A percentile compares a stretch with the other conserved stretches of the same genome.
phyloP scores from a whole-genome alignment of 2,797 vertebrate species.

The Channallabes apus region DNA sequence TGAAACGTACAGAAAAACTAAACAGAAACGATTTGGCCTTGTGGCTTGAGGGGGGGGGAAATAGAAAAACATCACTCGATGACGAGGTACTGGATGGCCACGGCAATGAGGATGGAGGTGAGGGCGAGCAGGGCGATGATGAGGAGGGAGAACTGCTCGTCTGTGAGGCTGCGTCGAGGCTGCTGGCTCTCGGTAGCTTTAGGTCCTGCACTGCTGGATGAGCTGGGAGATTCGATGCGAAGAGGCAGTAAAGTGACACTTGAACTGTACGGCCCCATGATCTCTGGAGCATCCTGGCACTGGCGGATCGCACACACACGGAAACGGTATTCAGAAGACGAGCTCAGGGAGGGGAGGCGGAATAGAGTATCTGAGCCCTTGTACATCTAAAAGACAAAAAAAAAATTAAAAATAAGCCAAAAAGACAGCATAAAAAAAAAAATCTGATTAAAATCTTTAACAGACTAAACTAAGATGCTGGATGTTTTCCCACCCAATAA shows the following conservation, averaged over 20 bases:
- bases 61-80: conserved; percentile 82
- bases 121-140: conserved; percentile 93
- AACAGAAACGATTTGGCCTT: conserved; percentile 60
- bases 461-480: neutral
- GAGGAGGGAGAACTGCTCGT: conserved; percentile 94
- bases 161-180: conserved; percentile 82
- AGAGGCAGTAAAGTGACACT: conserved; percentile 87
- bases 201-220: conserved; percentile 66
- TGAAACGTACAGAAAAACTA: conserved; percentile 54
- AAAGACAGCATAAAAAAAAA: neutral
- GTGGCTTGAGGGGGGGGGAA: conserved; percentile 58
- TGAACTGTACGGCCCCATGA: conserved; percentile 88
- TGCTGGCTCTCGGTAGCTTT: conserved; percentile 74
- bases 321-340: conserved; percentile 91
- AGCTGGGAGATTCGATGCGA: conserved; percentile 75
- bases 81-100: conserved; percentile 97
- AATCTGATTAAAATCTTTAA: neutral
- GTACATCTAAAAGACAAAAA: conserved; percentile 75
- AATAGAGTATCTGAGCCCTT: conserved; percentile 85
- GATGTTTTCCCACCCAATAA: neutral
- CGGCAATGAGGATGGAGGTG: conserved; percentile 96
- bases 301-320: conserved; percentile 89
- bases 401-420: no score
- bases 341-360: conserved; percentile 84
- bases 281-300: conserved; percentile 90